Conservation (phyloP, 2,113 vertebrate species). For the Alexandromys fortis region DNA sequence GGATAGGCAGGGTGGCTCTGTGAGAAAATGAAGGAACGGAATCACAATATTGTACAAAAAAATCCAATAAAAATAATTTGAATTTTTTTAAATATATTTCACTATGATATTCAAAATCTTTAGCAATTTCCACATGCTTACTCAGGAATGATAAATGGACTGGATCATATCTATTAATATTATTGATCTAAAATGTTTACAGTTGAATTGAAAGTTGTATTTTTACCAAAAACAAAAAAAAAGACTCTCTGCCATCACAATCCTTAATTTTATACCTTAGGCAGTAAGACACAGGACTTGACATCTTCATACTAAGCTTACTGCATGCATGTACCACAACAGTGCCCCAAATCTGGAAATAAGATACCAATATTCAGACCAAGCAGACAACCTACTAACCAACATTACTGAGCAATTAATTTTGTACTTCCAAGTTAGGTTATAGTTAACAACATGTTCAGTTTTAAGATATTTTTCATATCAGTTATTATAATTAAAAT, state of each 20-base stretch:
- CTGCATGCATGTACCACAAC: not conserved
- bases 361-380: slow-evolving; percentile 21
- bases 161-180: not conserved
- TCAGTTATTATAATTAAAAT: slow-evolving; percentile 13
- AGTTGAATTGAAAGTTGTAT: not conserved
- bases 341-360: not conserved
- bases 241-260: not conserved
- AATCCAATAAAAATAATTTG: not conserved
- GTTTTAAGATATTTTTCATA: slow-evolving; percentile 7
- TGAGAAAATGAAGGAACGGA: not conserved
- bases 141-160: not conserved
- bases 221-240: not conserved
- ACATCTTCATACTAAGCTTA: not conserved
- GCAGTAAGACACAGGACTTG: not conserved
- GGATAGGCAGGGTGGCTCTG: not conserved
- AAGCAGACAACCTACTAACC: not conserved
- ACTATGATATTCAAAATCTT: not conserved
- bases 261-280: not conserved
- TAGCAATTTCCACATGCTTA: not conserved
- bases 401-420: not conserved
- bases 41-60: not conserved
- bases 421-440: not conserved
- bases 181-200: not conserved
- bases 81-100: not conserved
- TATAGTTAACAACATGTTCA: slow-evolving; percentile 12